phyloP scores from a whole-genome alignment of 2,797 vertebrate genomes.

The Mormyrops boulengeri region DNA sequence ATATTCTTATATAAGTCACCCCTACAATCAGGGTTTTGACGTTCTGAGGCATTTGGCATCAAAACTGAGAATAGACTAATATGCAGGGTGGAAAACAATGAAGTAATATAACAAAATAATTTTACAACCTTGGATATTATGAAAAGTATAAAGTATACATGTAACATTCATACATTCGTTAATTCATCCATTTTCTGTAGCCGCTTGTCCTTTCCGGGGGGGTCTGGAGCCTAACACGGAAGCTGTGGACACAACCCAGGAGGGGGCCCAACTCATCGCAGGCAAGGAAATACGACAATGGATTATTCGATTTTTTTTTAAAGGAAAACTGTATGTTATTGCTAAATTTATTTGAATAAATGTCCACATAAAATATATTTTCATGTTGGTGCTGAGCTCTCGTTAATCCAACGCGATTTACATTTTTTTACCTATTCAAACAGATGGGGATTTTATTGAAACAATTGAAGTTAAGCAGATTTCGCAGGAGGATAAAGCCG shows the following conservation, averaged over 20 bases:
- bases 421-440: neutral
- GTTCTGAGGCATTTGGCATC: neutral
- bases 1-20: neutral
- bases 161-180: neutral
- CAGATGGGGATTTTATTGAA: neutral
- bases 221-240: neutral
- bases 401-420: neutral
- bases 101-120: neutral
- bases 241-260: neutral
- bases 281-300: neutral
- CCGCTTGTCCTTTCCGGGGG: neutral
- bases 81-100: neutral
- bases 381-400: neutral
- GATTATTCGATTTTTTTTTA: neutral
- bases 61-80: neutral
- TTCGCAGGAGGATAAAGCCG: neutral
- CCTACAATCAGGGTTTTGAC: neutral
- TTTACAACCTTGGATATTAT: neutral
- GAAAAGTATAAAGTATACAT: neutral
- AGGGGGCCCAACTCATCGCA: neutral
- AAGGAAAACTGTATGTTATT: neutral
- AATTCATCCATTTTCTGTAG: neutral
- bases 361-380: neutral
- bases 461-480: neutral
- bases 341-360: neutral